Base-by-base conservation (phyloP, 2,888 invertebrate species). In the Brachycybe producta region DNA sequence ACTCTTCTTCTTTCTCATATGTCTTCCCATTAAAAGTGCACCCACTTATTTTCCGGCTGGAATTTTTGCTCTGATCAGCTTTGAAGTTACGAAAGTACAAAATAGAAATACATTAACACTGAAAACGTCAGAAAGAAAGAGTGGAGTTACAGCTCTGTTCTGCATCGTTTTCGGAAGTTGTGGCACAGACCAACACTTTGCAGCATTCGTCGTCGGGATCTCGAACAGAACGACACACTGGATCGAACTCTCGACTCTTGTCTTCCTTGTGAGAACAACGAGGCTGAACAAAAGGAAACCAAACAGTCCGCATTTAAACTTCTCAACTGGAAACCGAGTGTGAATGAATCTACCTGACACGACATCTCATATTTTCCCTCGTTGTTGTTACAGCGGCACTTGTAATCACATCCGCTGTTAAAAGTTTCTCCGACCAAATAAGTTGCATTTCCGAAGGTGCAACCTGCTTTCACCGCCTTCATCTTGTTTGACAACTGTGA, bases 11-110 rank as follows among this genome's bases (percentile, higher is more conserved):
- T 40, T 79, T 73, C 42, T 77, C 70, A 59, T 84, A 79, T 0
- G 82, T 79, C 53, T 76, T 76, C 60, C 84, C 83, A 13, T 77
- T 78, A 57, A 78, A 77, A 2, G 72, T 64, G 62, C 85, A 75
- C 55, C 75, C 72, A 66, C 77, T 74, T 55, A 67, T 63, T 1
- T 67, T 62, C 53, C 69, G 65, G 0, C 61, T 43, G 15, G 21
- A 45, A 15, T 51, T 17, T n/a, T 21, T 48, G n/a, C 15, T 11
- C 36, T 36, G 15, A 11, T 30, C 8, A 30, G n/a, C n/a, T n/a
- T n/a, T n/a, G n/a, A n/a, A n/a, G n/a, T n/a, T n/a, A n/a, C n/a
- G n/a, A n/a, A n/a, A n/a, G n/a, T n/a, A n/a, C n/a, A n/a, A n/a
- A n/a, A n/a, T n/a, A n/a, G n/a, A n/a, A n/a, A n/a, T n/a, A n/a